These are phyloP conservation scores for Coregonus ussuriensis DNA, from an alignment of 2,797 vertebrate species.

Conservation along the genomic window DNA sequence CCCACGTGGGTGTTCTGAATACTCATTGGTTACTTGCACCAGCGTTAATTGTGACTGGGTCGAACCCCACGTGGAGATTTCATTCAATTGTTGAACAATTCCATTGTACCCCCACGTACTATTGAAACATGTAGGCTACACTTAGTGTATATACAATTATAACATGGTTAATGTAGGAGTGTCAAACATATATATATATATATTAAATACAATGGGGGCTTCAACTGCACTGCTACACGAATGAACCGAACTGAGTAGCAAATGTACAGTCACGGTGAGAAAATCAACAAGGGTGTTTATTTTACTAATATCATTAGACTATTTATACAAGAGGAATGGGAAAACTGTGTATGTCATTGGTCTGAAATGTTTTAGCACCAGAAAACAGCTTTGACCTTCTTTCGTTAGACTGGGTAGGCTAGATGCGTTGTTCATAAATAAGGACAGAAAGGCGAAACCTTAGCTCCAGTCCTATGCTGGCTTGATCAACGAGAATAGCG, in stretches of 20 bases:
- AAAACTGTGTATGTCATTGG: background rate
- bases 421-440: background rate
- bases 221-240: background rate
- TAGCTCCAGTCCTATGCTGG: background rate
- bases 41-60: conserved; percentile 76
- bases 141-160: conserved; percentile 46
- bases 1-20: conserved; percentile 81
- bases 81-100: conserved; percentile 78
- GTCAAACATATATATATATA: too few species aligned
- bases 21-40: conserved; percentile 74
- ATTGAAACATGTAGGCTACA: conserved; percentile 27
- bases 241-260: conserved; percentile 22
- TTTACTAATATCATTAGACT: conserved; percentile 42
- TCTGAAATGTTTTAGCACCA: background rate
- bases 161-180: conserved; percentile 16
- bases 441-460: background rate
- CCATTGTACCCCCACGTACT: conserved; percentile 54
- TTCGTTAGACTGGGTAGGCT: background rate
- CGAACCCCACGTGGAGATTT: conserved; percentile 93
- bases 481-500: background rate
- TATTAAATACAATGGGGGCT: background rate
- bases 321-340: conserved; percentile 39
- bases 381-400: background rate
- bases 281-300: conserved; percentile 19
- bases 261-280: conserved; percentile 11